Conservation (phyloP, 2,113 vertebrate genomes). For the Azemiops feae region DNA sequence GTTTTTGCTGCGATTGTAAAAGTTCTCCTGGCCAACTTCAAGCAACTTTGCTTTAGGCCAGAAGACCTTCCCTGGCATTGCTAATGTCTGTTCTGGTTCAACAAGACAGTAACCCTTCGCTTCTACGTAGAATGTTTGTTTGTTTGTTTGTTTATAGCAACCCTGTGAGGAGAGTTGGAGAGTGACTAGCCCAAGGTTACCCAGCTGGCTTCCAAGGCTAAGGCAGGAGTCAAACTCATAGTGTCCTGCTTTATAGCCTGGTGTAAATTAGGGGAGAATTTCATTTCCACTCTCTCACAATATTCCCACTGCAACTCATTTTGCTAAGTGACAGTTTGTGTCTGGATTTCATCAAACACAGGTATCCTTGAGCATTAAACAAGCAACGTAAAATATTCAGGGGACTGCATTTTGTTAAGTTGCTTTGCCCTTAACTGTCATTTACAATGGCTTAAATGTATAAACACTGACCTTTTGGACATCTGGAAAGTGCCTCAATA, state of each 20-base stretch:
- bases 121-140: accelerated
- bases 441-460: background rate
- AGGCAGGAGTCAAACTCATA: background rate
- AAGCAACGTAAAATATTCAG: background rate
- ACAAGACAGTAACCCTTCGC: background rate
- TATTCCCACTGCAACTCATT: background rate
- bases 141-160: background rate
- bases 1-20: background rate
- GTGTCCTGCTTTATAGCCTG: background rate
- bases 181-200: background rate
- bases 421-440: slow-evolving; percentile 8
- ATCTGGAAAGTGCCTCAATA: slow-evolving; percentile 6
- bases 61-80: background rate
- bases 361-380: background rate
- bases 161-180: background rate
- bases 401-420: accelerated
- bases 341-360: slow-evolving; percentile 11
- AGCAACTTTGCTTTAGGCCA: background rate
- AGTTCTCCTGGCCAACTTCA: background rate
- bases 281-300: background rate
- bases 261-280: background rate
- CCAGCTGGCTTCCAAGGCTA: background rate
- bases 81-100: slow-evolving; percentile 3
- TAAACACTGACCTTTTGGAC: slow-evolving; percentile 20
- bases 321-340: background rate